Evolutionary conservation across 2,797 vertebrate genomes (phyloP), one percentile per base, ranked within the genome.

Genomic region (Brachyalestes nurse): DNA sequence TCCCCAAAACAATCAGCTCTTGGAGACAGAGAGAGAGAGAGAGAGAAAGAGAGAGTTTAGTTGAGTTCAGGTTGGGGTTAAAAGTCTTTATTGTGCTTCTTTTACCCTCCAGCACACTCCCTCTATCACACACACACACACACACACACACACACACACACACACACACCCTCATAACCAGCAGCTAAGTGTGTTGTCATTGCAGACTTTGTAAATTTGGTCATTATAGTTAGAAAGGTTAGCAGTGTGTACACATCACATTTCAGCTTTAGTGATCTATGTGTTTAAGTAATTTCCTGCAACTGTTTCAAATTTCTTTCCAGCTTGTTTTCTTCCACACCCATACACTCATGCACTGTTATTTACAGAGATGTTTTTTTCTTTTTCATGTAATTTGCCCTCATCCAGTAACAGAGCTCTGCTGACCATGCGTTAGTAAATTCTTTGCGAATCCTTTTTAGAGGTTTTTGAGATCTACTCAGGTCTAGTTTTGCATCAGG

Each of bases 31-130:
- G 58, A 88, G 90, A 89, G 89, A 89, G 88, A 87, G 19, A 64
- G 58, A 88, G 90, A 87, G 91, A 87, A 85, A 86, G 86, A 91
- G 86, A 90, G 88, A 82, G 28, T 72, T 76, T 62, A 86, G 75
- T 57, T 80, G 57, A 75, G 28, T 73, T 76, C 72, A 77, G 67
- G 82, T 88, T 82, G 72, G 51, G 83, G 77, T 78, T 77, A 70
- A 79, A 84, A 74, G 91, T 88, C 87, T 77, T 90, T 90, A 87
- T 91, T 92, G 92, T 92, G 51, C 88, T 87, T 90, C 88, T 82
- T 92, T 93, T 90, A 90, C 90, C 92, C 92, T 84, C 91, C 90
- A 86, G 90, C 91, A 90, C 87, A 70, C 84, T 88, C 89, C 89
- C 88, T 86, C 86, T 80, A 86, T 83, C 82, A 86, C 87, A 80